Base-by-base conservation (phyloP, 2,888 invertebrate species). In the Liopterus haemorrhoidalis region DNA sequence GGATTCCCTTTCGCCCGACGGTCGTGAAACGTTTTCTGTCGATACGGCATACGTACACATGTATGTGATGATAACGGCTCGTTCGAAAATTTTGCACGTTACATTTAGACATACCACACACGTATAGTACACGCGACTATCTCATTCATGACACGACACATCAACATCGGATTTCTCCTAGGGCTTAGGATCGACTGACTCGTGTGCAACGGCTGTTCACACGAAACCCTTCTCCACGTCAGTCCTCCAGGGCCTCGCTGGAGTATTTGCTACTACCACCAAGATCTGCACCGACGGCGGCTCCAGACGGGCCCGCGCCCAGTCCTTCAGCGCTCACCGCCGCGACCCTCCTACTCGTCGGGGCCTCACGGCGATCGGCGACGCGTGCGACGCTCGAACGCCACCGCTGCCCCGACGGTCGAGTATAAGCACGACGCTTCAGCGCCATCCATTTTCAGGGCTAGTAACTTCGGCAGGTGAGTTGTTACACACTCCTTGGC, bases 241-340 rank as follows among this genome's bases (percentile, higher is more conserved):
- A 73, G 72, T 72, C 72, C 70, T 73, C 72, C 70, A 73, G 71
- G 71, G 62, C 64, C 73, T 75, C 76, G 69, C 73, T 75, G 69
- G 75, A 75, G 74, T 79, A 76, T 77, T 79, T 79, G 78, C 78
- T 78, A 78, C 78, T 59, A 57, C 59, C 57, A 79, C 76, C 77
- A 78, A 79, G 76, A 77, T 79, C 70, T 71, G 71, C 69, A 67
- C 71, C 68, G 68, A 68, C 69, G 70, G 70, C 63, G 68, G 70
- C 70, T 71, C 70, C 68, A 72, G 68, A 64, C 68, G 64, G 65
- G 66, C 70, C 68, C 67, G 65, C 72, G 71, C 72, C 70, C 73
- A 69, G 67, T 68, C 72, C 76, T 78, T 78, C 76, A 65, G 70
- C 70, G 77, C 79, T 62, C 73, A 73, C 64, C 69, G 65, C 65